Conservation (phyloP, 1,140 invertebrate species). For the Bombus cullumanus region DNA sequence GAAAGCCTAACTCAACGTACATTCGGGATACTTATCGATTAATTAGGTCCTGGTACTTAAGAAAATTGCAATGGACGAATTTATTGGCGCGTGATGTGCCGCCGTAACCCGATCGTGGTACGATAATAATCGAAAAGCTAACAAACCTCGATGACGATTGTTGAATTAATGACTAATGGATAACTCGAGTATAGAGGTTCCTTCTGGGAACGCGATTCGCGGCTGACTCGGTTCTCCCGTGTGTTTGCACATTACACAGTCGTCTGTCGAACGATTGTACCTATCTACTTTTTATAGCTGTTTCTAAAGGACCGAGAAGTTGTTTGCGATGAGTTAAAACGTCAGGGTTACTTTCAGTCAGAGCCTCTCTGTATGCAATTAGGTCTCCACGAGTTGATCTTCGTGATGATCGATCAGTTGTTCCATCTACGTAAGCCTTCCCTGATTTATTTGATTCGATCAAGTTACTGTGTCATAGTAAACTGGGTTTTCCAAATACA, state of each 20-base stretch:
- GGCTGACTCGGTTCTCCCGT: not conserved
- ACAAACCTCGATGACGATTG: conserved; percentile 32
- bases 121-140: conserved; percentile 21
- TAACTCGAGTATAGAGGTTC: conserved; percentile 10
- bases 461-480: not conserved
- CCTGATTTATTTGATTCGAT: not conserved
- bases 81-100: not conserved
- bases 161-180: conserved; percentile 50
- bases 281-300: not conserved
- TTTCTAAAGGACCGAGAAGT: not conserved
- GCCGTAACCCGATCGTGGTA: not conserved
- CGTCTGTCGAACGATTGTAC: not conserved
- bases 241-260: conserved; percentile 3
- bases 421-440: not conserved
- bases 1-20: not conserved
- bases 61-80: conserved; percentile 2
- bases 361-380: not conserved
- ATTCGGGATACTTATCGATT: not conserved
- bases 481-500: not conserved
- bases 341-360: not conserved
- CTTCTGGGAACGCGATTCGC: not conserved
- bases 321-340: not conserved
- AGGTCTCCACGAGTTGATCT: not conserved
- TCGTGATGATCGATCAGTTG: not conserved
- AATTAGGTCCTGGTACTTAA: not conserved